Evolutionary conservation across 2,888 invertebrate species (phyloP), one percentile per base, ranked within the genome.

Genomic region (Morpho achilles): DNA sequence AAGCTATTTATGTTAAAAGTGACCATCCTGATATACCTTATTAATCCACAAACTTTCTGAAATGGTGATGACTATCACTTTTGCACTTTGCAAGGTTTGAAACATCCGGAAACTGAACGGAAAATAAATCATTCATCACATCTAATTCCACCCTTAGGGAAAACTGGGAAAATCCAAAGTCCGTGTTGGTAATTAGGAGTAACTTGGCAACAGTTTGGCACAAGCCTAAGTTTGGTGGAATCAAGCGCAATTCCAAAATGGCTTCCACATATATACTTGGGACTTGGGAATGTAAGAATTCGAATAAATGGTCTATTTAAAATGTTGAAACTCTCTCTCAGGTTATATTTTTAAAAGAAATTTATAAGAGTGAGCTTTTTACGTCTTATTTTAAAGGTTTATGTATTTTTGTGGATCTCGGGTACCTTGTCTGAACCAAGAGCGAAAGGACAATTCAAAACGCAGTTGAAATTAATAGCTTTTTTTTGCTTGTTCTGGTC

Each of bases 161-260:
- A 69, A 70, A 70, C 70, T 66, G 70, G 63, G 71, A 67, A 71
- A 72, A 71, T 70, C 68, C 64, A 52, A 66, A 72, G 67, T 71
- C 67, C 61, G 66, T 62, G 65, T 65, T 61, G 56, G 71, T 74
- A 75, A 75, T 76, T 77, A 76, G 69, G 60, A 66, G 65, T 60
- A 65, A 69, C 69, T 72, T 70, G 62, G 70, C 69, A 75, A 73
- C 73, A 73, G 71, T 70, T 69, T 62, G 58, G 59, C 59, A 62
- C 60, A 53, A 53, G 44, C 62, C 50, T 58, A 53, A 59, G 56
- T 64, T 60, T 58, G 48, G 61, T 57, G 53, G 57, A 56, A 63
- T 49, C 55, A 54, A 59, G 53, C 9, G 41, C 47, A n/a, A 7
- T 49, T 49, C 50, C 47, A 59, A 41, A 48, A 54, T 58, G 58